Evolutionary conservation across 2,113 vertebrate species (phyloP).

Genomic region (Aythya baeri): DNA sequence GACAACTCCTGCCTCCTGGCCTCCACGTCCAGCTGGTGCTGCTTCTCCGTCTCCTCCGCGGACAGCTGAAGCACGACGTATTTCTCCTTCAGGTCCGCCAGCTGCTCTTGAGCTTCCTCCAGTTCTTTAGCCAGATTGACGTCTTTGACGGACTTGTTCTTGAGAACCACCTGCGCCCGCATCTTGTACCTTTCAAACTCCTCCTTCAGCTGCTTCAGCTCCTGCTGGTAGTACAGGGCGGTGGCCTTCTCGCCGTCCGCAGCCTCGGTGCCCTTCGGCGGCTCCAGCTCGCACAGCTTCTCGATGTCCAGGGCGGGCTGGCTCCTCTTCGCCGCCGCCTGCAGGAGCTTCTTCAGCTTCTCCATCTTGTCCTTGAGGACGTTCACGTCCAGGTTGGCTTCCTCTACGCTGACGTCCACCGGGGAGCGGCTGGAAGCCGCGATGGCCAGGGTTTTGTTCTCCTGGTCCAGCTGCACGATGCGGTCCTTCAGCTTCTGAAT

Average conservation of each 20-base stretch:
- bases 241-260: conserved; percentile 78
- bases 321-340: conserved; percentile 76
- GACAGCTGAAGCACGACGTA: conserved; percentile 87
- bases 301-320: conserved; percentile 74
- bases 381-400: conserved; percentile 80
- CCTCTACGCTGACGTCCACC: conserved; percentile 74
- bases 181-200: conserved; percentile 95
- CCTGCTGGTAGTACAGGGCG: conserved; percentile 83
- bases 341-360: conserved; percentile 84
- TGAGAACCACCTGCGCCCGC: conserved; percentile 90
- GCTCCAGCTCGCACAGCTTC: conserved; percentile 69
- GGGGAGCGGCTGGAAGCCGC: conserved; percentile 78
- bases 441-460: conserved; percentile 90
- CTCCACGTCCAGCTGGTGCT: conserved; percentile 77
- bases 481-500: conserved; percentile 89
- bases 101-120: conserved; percentile 88
- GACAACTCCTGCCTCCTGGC: conserved; percentile 72
- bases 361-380: conserved; percentile 86
- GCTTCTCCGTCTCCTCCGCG: conserved; percentile 79
- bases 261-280: conserved; percentile 27
- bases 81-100: conserved; percentile 89
- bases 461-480: conserved; percentile 88
- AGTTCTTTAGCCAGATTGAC: conserved; percentile 85
- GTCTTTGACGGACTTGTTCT: conserved; percentile 88
- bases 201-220: conserved; percentile 90